Base-by-base conservation (phyloP, 2,113 vertebrate species). In the Abramis brama region DNA sequence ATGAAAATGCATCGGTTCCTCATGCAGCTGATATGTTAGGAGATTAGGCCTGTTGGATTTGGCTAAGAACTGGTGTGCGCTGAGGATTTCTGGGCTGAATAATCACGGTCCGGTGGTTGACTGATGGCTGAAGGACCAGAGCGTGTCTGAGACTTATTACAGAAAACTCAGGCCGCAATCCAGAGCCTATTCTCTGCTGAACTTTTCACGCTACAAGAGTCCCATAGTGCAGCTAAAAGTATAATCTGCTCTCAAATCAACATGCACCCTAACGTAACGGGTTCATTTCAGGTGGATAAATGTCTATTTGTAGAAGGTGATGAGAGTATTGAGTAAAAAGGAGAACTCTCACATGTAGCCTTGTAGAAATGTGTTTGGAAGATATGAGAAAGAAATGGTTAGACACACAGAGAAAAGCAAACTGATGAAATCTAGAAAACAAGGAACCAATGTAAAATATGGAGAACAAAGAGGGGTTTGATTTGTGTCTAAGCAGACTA, bases 41-140 rank as follows among this genome's bases (percentile, higher is more conserved):
- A 93, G 92, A 94, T 93, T 91, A 83, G 79, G 77, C 83, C 17
- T 92, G 93, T 94, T 94, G 91, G 86, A 82, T 92, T 93, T 94
- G 87, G 91, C 88, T 43, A 30, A 45, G 52, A 47, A 87, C 39
- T 62, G 36, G 86, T 85, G 73, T 86, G 73, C 27, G 15, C 73
- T 27, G 45, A 71, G 45, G 47, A 62, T 68, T 83, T 91, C 83
- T 81, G 85, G 39, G 75, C 27, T 57, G 73, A 86, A 88, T 86
- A 90, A 91, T 94, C 92, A 93, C 87, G 75, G 89, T 86, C 79
- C 68, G 23, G 83, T 83, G 88, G 57, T 8, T 59, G 89, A 84
- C 23, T 78, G 66, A 86, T 79, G 84, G 83, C 85, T 88, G 79
- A 71, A 85, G 50, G 83, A 83, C 83, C 64, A 83, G 80, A 90